Evolutionary conservation across 2,888 invertebrate genomes (phyloP).

Genomic region (Drosophila hamatofila): DNA sequence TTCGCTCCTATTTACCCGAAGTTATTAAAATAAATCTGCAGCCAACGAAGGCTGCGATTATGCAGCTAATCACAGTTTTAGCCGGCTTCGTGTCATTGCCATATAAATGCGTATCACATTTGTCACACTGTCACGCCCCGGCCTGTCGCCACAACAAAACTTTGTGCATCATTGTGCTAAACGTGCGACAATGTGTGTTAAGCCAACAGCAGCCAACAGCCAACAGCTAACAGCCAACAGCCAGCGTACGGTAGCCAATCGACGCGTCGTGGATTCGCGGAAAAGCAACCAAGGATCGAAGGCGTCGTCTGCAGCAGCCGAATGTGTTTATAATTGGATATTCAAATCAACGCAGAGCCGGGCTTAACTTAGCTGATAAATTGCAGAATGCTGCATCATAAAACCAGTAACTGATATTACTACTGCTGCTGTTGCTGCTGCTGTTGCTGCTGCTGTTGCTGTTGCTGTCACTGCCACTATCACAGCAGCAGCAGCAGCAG

Average conservation of each 20-base stretch:
- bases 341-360: constrained; percentile 71
- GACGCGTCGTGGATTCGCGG: neutral
- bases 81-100: constrained; percentile 44
- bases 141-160: constrained; percentile 1
- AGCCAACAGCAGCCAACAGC: constrained; percentile 45
- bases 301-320: constrained; percentile 15
- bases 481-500: constrained; percentile 4
- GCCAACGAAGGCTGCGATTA: neutral
- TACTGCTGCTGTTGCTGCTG: constrained; percentile 6
- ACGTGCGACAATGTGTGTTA: constrained; percentile 73
- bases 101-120: constrained; percentile 32
- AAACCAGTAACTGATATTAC: constrained; percentile 28
- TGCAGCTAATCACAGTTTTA: constrained; percentile 4
- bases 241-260: constrained; percentile 22
- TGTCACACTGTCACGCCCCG: constrained; percentile 18
- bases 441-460: constrained; percentile 4
- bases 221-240: no score
- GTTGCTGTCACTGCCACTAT: constrained; percentile 3
- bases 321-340: constrained; percentile 82
- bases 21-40: neutral
- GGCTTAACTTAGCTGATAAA: constrained; percentile 57
- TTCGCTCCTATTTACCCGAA: constrained; percentile 25
- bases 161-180: constrained; percentile 36
- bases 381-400: constrained; percentile 52
- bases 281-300: constrained; percentile 3